Conservation (phyloP, 2,113 vertebrate species). For the Dolichallabes microphthalmus region DNA sequence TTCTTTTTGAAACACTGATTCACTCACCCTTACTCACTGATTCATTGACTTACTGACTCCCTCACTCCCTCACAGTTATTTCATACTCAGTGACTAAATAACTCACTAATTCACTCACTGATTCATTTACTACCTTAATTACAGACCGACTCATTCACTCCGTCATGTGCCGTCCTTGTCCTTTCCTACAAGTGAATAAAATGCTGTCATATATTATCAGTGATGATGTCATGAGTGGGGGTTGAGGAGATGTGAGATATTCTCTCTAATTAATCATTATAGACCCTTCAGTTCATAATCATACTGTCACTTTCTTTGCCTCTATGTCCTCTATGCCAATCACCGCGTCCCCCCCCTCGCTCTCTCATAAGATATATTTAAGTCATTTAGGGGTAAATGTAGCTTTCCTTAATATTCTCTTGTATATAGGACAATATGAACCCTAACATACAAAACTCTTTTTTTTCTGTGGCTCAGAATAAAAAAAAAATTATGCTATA, state of each 20-base stretch:
- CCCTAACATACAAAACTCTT: constrained; percentile 2
- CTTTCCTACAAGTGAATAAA: constrained; percentile 58
- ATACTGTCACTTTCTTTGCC: not conserved
- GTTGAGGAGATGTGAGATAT: constrained; percentile 50
- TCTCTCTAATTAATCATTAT: constrained; percentile 64
- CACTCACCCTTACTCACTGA: not conserved
- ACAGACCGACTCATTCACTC: not conserved
- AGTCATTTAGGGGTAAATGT: not conserved
- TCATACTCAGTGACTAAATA: too few relatives aligned
- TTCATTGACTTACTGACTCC: too few relatives aligned
- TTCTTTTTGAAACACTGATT: not conserved
- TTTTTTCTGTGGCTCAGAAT: not conserved
- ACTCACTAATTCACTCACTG: not conserved
- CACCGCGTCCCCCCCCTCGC: not conserved
- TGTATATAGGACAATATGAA: constrained; percentile 3
- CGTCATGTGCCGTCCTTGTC: not conserved
- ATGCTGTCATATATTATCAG: constrained; percentile 62
- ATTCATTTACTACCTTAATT: not conserved
- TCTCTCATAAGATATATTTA: constrained; percentile 4
- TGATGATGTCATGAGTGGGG: constrained; percentile 48
- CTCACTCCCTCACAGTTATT: too few relatives aligned
- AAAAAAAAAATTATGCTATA: too few relatives aligned
- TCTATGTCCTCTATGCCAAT: constrained; percentile 8
- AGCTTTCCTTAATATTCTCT: not conserved
- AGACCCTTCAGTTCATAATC: constrained; percentile 8